phyloP scores from a whole-genome alignment of 2,888 invertebrate species.

The Quadroppia sp. region DNA sequence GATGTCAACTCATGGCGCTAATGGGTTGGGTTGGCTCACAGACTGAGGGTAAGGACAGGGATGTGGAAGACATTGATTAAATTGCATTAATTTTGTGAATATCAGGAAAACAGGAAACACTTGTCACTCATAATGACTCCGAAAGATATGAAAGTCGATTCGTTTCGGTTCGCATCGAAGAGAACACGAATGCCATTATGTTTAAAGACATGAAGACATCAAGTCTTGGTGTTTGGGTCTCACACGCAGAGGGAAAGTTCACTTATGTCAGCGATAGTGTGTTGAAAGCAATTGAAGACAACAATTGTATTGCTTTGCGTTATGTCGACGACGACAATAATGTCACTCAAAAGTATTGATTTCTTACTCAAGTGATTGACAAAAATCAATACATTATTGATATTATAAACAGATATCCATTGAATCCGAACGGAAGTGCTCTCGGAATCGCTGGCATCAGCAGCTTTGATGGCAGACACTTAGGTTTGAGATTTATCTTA shows the following conservation, averaged over 20 bases:
- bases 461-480: slow-evolving; percentile 82
- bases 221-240: slow-evolving; percentile 91
- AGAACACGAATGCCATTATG: slow-evolving; percentile 71
- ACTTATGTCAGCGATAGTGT: slow-evolving; percentile 55
- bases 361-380: neutral
- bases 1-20: slow-evolving; percentile 90
- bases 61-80: neutral
- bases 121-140: slow-evolving; percentile 78
- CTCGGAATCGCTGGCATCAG: slow-evolving; percentile 84
- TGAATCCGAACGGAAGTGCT: slow-evolving; percentile 89
- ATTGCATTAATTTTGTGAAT: neutral
- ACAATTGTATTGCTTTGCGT: slow-evolving; percentile 68
- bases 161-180: slow-evolving; percentile 68
- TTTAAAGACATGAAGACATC: slow-evolving; percentile 79
- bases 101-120: slow-evolving; percentile 54
- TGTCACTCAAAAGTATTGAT: slow-evolving; percentile 58
- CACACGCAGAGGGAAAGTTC: slow-evolving; percentile 85
- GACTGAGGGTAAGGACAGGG: slow-evolving; percentile 25
- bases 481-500: slow-evolving; percentile 52
- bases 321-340: slow-evolving; percentile 75
- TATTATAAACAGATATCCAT: slow-evolving; percentile 63
- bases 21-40: slow-evolving; percentile 74
- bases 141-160: slow-evolving; percentile 82
- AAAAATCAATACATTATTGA: neutral
- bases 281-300: slow-evolving; percentile 51